Percentiles rank a stretch among this genome's conserved stretches.
These are phyloP conservation scores for Zygothrica quintamaculata DNA, from an alignment of 2,888 invertebrate species.

Conservation along the genomic window DNA sequence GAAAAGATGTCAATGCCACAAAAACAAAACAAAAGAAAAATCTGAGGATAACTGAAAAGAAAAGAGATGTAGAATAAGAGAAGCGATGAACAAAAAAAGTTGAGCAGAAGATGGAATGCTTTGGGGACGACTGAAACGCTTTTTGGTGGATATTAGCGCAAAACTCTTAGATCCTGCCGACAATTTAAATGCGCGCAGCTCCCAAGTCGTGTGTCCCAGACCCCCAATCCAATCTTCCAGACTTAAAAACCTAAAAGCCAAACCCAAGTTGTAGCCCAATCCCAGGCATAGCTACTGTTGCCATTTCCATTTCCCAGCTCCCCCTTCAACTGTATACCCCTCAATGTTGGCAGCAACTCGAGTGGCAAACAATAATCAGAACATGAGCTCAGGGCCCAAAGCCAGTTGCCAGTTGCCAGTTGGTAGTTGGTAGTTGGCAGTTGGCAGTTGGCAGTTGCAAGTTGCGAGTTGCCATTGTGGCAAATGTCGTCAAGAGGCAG, in stretches of 20 bases:
- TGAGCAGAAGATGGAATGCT: conserved; percentile 54
- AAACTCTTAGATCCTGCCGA: conserved; percentile 80
- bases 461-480: conserved; percentile 57
- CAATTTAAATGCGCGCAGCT: conserved; percentile 72
- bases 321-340: too few relatives aligned
- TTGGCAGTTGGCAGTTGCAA: conserved; percentile 6
- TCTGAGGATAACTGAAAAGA: conserved; percentile 12
- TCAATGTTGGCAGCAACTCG: conserved; percentile 39
- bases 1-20: conserved; percentile 81
- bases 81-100: too few relatives aligned
- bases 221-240: conserved; percentile 4
- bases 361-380: conserved; percentile 77
- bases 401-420: background rate
- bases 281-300: background rate
- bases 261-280: conserved; percentile 2
- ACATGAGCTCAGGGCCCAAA: conserved; percentile 46
- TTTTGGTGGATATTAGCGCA: conserved; percentile 80
- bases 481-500: conserved; percentile 59
- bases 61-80: conserved; percentile 9
- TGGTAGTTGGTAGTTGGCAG: conserved; percentile 37
- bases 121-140: conserved; percentile 60
- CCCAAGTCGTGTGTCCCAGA: conserved; percentile 28
- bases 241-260: too few relatives aligned
- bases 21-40: conserved; percentile 11
- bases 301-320: too few relatives aligned